Evolutionary conservation across 2,797 vertebrate species (phyloP).

Genomic region (Meda fulgida): DNA sequence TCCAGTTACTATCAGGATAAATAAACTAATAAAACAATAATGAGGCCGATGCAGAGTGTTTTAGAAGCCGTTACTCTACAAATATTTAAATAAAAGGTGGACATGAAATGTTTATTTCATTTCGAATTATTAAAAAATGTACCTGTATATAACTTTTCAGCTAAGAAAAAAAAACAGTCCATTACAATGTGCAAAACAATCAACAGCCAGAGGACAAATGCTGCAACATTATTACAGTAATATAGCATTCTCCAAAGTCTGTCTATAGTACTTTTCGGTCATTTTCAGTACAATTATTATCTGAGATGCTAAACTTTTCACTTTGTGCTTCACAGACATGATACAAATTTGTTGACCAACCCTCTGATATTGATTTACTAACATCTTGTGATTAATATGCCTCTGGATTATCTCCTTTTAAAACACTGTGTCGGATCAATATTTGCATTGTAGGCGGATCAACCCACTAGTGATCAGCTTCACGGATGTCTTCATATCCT

Average conservation of each 20-base stretch:
- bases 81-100: background rate
- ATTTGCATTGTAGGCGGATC: constrained; percentile 68
- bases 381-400: constrained; percentile 21
- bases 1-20: background rate
- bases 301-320: background rate
- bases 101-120: background rate
- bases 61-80: background rate
- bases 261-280: background rate
- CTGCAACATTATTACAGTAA: background rate
- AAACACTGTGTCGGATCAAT: constrained; percentile 73
- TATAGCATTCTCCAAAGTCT: background rate
- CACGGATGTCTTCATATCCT: constrained; percentile 72
- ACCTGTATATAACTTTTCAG: background rate
- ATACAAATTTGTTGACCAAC: background rate
- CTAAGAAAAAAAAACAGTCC: background rate
- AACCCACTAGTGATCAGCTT: constrained; percentile 67
- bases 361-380: background rate
- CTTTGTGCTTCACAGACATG: background rate
- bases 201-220: background rate
- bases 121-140: background rate
- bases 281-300: background rate
- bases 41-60: background rate
- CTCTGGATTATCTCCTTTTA: constrained; percentile 64
- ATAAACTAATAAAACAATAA: background rate
- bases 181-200: background rate